These are phyloP conservation scores for Polypedilum pembai DNA, from an alignment of 1,140 invertebrate genomes.

Conservation along the genomic window DNA sequence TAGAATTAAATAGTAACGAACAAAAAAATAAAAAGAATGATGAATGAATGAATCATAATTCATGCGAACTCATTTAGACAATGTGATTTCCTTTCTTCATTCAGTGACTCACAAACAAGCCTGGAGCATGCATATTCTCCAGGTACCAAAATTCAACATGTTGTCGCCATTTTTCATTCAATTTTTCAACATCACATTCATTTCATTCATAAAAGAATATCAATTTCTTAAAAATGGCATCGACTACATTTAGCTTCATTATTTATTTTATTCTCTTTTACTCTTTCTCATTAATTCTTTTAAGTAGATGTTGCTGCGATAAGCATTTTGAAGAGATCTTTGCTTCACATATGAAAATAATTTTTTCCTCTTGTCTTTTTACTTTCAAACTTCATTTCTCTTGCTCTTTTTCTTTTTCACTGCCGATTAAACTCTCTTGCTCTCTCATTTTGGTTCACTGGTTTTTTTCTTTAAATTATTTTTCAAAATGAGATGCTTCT, in stretches of 20 bases:
- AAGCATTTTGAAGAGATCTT: background rate
- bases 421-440: background rate
- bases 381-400: background rate
- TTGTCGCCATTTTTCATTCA: constrained; percentile 14
- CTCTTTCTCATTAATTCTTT: background rate
- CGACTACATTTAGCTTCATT: background rate
- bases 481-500: no score
- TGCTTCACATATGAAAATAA: constrained; percentile 10
- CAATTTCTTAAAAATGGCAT: constrained; percentile 6
- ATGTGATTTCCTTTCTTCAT: background rate
- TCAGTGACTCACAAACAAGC: no score
- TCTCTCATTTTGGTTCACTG: background rate
- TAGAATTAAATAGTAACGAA: no score
- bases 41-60: background rate
- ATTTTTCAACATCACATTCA: background rate
- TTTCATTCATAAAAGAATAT: constrained; percentile 4
- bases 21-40: no score
- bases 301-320: constrained; percentile 8
- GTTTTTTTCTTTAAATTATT: no score
- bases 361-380: background rate
- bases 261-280: background rate
- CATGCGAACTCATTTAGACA: background rate
- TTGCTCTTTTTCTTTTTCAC: background rate
- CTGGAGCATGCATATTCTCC: no score
- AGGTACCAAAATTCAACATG: background rate